Base-by-base conservation (phyloP, 2,113 vertebrate genomes). In the Callocephalon fimbriatum region DNA sequence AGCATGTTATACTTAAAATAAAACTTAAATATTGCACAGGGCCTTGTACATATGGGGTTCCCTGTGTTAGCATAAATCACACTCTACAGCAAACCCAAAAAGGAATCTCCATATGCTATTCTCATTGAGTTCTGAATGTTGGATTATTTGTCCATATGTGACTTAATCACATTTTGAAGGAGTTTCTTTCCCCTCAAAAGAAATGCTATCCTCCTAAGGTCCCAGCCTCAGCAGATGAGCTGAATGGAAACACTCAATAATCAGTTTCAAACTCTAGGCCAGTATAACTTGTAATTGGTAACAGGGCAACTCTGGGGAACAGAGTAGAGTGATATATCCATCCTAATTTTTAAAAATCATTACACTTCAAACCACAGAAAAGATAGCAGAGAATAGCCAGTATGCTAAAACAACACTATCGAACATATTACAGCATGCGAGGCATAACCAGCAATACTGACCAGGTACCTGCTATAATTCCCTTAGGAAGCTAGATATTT, bases 121-220 rank as follows among this genome's bases (percentile, higher is more conserved):
- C 71, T 85, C 70, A 95, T 78, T 31, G 38, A 71, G 40, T 70
- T 86, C 37, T 74, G 63, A 91, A 80, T 22, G 38, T 9, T 67
- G 44, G 44, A 79, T 88, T 93, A 88, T 88, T 92, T 95, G 85
- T 31, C 93, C 81, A 85, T 85, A 81, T 79, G 74, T 45, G 62
- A 90, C 48, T 91, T 94, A 79, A 95, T 79, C 65, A 50, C 50
- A 91, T 82, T 91, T 94, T 38, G 70, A 54, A 59, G 62, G n/a
- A 65, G 26, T 17, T 54, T 53, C 10, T 29, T 32, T 0, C 10
- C 7, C 32, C 8, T 1, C 0, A 35, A 93, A 51, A 71, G 25
- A 78, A 91, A 81, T 67, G 56, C 23, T 92, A 56, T 87, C 51
- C 45, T 77, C 8, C 50, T 82, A 76, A 93, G 25, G 17, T 53